phyloP scores from a whole-genome alignment of 2,797 vertebrate species.

The Intellagama lesueurii region DNA sequence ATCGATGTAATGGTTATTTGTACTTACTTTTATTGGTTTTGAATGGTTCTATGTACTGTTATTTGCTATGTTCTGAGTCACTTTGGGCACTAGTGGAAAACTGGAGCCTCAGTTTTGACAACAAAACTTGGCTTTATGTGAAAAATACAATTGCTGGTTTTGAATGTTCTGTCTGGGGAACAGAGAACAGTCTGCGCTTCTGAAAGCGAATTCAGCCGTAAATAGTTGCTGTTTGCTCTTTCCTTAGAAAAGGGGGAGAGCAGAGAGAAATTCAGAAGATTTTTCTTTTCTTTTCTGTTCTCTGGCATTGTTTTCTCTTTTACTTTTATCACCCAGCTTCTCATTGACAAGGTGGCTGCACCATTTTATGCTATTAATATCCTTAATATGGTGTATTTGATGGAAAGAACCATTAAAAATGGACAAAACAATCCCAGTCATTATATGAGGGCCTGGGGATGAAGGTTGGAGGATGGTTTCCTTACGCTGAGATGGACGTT shows the following conservation, averaged over 20 bases:
- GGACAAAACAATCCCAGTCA: not conserved
- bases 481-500: not conserved
- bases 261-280: constrained; percentile 61
- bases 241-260: constrained; percentile 30
- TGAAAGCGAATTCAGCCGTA: constrained; percentile 42
- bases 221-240: constrained; percentile 45
- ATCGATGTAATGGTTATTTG: too few relatives aligned
- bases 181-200: not conserved
- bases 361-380: constrained; percentile 70
- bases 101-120: not conserved
- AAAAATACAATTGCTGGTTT: constrained; percentile 43
- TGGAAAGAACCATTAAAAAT: not conserved
- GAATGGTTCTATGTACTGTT: not conserved
- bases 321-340: constrained; percentile 62
- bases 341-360: constrained; percentile 60
- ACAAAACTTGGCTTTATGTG: constrained; percentile 31
- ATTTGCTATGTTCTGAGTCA: too few relatives aligned
- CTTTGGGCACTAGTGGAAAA: too few relatives aligned
- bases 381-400: constrained; percentile 32
- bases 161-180: constrained; percentile 41
- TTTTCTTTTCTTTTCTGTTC: constrained; percentile 35
- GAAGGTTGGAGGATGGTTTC: not conserved
- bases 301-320: constrained; percentile 38
- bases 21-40: too few relatives aligned
- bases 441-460: rapidly evolving